phyloP scores from a whole-genome alignment of 2,888 invertebrate species.

The Athalia cordata region DNA sequence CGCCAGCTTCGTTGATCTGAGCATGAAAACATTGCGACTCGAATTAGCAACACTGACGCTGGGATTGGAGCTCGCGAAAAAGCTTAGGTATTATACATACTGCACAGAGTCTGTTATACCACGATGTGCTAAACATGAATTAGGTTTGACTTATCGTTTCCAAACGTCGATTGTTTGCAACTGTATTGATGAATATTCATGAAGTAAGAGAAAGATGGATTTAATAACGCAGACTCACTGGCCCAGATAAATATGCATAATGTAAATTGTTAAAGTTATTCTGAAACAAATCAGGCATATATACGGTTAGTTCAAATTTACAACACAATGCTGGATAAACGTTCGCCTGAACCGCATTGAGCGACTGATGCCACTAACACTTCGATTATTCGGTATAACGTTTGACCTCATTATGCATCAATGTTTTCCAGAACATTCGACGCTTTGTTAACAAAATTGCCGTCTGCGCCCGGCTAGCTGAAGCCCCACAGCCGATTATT shows the following conservation, averaged over 20 bases:
- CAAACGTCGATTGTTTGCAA: no score
- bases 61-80: no score
- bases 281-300: slow-evolving; percentile 52
- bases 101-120: no score
- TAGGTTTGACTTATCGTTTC: no score
- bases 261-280: slow-evolving; percentile 45
- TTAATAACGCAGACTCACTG: neutral
- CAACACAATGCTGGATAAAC: slow-evolving; percentile 52
- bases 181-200: neutral
- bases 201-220: neutral
- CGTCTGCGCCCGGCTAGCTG: neutral
- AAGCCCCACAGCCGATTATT: neutral
- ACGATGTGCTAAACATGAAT: no score
- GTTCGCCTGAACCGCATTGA: slow-evolving; percentile 16
- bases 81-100: no score
- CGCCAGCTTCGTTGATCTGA: neutral
- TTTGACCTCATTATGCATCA: slow-evolving; percentile 46
- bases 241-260: neutral
- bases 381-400: slow-evolving; percentile 42
- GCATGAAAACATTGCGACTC: neutral
- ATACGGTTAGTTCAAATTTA: slow-evolving; percentile 47
- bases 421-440: slow-evolving; percentile 43
- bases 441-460: slow-evolving; percentile 38
- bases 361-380: slow-evolving; percentile 40
- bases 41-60: neutral